Conservation (phyloP, 2,113 vertebrate species). For the Microcebus griseorufus region DNA sequence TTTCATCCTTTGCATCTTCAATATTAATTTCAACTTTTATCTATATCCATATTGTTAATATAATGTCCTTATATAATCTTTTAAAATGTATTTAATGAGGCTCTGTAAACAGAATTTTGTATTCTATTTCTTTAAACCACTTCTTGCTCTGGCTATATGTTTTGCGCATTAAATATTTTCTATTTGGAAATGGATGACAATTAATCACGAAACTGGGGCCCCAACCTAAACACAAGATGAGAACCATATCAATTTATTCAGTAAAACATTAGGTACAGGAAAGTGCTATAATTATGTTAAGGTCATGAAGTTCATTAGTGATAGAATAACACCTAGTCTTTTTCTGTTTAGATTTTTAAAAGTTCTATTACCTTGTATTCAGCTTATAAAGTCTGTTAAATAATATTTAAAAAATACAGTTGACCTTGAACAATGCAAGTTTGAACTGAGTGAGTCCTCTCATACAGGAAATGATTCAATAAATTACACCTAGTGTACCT, state of each 20-base stretch:
- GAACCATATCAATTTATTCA: background rate
- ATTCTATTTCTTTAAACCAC: background rate
- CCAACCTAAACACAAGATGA: background rate
- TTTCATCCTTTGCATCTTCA: background rate
- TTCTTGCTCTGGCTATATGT: background rate
- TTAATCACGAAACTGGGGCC: background rate
- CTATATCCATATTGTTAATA: background rate
- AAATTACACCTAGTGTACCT: background rate
- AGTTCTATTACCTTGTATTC: background rate
- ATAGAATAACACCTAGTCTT: background rate
- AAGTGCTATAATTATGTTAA: background rate
- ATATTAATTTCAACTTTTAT: background rate
- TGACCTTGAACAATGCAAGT: background rate
- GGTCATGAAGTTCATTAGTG: background rate
- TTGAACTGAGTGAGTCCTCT: background rate
- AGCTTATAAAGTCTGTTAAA: background rate
- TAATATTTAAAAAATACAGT: background rate
- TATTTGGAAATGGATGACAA: conserved; percentile 21
- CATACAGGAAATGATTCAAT: background rate
- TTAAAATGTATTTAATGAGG: background rate
- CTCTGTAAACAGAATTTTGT: background rate
- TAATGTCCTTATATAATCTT: background rate
- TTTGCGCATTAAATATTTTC: background rate
- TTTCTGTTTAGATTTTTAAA: background rate
- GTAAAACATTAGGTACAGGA: background rate